Evolutionary conservation across 2,113 vertebrate genomes (phyloP), one percentile per base, ranked within the genome.

Genomic region (Agapornis roseicollis): DNA sequence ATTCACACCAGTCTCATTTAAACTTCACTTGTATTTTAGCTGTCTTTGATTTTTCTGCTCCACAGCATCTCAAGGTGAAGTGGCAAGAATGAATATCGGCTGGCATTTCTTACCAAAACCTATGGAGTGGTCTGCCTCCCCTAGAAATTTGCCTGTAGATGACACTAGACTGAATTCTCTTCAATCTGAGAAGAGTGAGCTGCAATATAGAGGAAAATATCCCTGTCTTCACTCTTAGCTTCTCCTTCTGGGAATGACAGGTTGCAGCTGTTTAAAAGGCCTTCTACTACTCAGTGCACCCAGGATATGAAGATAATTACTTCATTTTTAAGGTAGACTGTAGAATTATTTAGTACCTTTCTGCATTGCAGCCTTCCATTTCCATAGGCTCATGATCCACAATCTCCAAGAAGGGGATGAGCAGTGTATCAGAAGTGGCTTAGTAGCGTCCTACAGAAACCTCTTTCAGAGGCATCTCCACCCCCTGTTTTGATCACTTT

Each of bases 1-100:
- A 96, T 88, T 93, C 94, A 96, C 87, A 80, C 53, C 58, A 61
- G 31, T 49, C 84, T 91, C 50, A 78, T 90, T 94, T 89, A 83
- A 95, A 85, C 88, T 85, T 95, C 66, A n/a, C 49, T 93, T 93
- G 33, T 80, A 44, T 83, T 96, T 91, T 80, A 71, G 68, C 89
- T 78, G 42, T 65, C 76, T 89, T 42, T 80, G 12, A 3, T 86
- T 94, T 92, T 94, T 86, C 60, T 0, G 0, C 49, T 77, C 42
- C 68, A 49, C 50, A 44, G 58, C 46, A 71, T 18, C 49, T 80
- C 42, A 79, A 72, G 22, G 37, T 77, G 68, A 94, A 46, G 41
- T 68, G 56, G 53, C 60, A 89, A 66, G 56, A 82, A 73, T 4
- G 7, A 35, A 15, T 73, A 39, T 29, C 1, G 1, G 28, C 58